Percentiles rank a stretch among this genome's conserved stretches.
phyloP scores from a whole-genome alignment of 2,888 invertebrate species.

The Argyresthia goedartella region DNA sequence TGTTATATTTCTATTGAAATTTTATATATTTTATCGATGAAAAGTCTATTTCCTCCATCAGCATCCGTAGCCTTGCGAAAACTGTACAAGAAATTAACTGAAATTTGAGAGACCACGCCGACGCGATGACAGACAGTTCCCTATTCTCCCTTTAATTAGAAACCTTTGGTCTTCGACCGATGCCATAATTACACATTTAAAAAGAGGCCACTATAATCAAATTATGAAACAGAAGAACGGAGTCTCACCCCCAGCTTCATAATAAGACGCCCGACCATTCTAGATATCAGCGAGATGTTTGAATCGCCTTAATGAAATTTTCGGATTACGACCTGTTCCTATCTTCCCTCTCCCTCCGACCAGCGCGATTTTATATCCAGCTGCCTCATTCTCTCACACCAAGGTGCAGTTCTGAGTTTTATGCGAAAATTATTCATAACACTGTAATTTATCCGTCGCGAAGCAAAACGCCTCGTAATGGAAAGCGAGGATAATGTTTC shows the following conservation, averaged over 20 bases:
- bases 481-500: constrained; percentile 45
- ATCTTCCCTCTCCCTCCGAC: constrained; percentile 26
- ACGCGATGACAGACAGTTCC: not conserved
- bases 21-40: no score
- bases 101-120: no score
- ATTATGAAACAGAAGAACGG: not conserved
- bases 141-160: not conserved
- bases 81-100: no score
- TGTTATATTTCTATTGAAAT: no score
- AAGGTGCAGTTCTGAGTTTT: constrained; percentile 68
- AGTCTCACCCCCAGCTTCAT: no score
- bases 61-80: no score
- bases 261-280: not conserved
- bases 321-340: constrained; percentile 57
- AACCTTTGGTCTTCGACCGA: not conserved
- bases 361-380: constrained; percentile 18
- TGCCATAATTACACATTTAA: not conserved
- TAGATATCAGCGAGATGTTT: constrained; percentile 15
- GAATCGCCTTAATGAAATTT: constrained; percentile 69
- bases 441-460: constrained; percentile 65
- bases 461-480: constrained; percentile 62
- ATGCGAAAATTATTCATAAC: constrained; percentile 73
- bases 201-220: not conserved
- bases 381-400: constrained; percentile 45
- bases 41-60: no score